A percentile compares a stretch with the other conserved stretches of the same genome.
Conservation (phyloP, 92 coral and sea anemone species). For the Palythoa caribaeorum region DNA sequence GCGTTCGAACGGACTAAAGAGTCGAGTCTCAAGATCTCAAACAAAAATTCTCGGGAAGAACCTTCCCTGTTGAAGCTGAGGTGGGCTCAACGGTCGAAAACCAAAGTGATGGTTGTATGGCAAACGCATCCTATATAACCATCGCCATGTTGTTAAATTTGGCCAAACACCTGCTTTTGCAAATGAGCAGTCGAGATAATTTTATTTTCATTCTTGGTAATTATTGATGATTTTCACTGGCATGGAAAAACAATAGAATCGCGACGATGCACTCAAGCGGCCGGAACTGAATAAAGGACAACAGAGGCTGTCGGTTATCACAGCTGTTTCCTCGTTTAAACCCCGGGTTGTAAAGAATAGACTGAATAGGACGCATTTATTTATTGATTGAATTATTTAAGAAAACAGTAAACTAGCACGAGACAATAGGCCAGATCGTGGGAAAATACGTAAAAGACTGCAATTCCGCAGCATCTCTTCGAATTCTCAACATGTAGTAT, state of each 20-base stretch:
- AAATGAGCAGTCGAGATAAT: constrained; percentile 37
- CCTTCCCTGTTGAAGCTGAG: too few species aligned
- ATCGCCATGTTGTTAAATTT: background rate
- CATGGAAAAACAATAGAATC: constrained; percentile 26
- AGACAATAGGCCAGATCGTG: constrained; percentile 45
- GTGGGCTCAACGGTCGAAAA: background rate
- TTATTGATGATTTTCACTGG: background rate
- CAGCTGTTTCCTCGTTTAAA: constrained; percentile 39
- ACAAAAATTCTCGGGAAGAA: background rate
- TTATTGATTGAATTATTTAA: constrained; percentile 30
- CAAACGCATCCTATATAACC: too few species aligned
- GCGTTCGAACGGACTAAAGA: constrained; percentile 23
- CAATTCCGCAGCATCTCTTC: constrained; percentile 24
- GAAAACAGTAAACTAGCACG: constrained; percentile 29
- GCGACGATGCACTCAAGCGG: constrained; percentile 32
- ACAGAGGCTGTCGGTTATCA: background rate
- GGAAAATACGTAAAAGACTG: constrained; percentile 29
- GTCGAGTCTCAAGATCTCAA: background rate
- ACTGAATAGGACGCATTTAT: constrained; percentile 19
- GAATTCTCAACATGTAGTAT: background rate
- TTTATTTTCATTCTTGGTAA: background rate
- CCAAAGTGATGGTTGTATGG: too few species aligned
- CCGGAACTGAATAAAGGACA: background rate
- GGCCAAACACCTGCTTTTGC: constrained; percentile 19
- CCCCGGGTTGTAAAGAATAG: constrained; percentile 39